Conservation (phyloP, 2,888 invertebrate species). For the Pachydiplax longipennis region DNA sequence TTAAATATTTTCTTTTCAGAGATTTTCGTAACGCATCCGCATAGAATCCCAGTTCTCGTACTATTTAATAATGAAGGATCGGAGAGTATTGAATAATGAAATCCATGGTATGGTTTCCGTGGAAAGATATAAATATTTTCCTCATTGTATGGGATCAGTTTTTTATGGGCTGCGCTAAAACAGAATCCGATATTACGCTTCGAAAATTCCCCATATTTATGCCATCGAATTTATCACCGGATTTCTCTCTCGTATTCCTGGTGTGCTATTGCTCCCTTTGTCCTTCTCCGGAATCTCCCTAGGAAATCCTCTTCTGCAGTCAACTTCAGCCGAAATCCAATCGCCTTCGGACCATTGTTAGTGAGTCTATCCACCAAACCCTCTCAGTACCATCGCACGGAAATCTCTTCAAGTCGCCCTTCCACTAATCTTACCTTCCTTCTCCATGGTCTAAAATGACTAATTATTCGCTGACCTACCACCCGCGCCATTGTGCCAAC, state of each 20-base stretch:
- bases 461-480: constrained; percentile 23
- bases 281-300: background rate
- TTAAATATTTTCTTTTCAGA: too few relatives aligned
- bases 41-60: too few relatives aligned
- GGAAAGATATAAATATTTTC: too few relatives aligned
- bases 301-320: background rate
- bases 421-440: background rate
- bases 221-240: background rate
- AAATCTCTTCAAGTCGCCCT: background rate
- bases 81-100: too few relatives aligned
- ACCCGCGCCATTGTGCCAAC: background rate
- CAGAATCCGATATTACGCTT: too few relatives aligned
- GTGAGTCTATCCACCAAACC: background rate
- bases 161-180: too few relatives aligned
- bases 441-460: background rate
- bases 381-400: background rate
- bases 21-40: too few relatives aligned
- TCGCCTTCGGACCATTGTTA: constrained; percentile 19
- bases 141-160: too few relatives aligned
- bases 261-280: background rate
- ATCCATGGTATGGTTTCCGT: too few relatives aligned
- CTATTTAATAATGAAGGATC: too few relatives aligned
- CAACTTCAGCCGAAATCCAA: constrained; percentile 24
- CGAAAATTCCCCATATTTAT: background rate
- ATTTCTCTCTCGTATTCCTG: background rate